These are phyloP conservation scores for Terebella lapidaria DNA, from an alignment of 2,888 invertebrate genomes.

Conservation along the genomic window DNA sequence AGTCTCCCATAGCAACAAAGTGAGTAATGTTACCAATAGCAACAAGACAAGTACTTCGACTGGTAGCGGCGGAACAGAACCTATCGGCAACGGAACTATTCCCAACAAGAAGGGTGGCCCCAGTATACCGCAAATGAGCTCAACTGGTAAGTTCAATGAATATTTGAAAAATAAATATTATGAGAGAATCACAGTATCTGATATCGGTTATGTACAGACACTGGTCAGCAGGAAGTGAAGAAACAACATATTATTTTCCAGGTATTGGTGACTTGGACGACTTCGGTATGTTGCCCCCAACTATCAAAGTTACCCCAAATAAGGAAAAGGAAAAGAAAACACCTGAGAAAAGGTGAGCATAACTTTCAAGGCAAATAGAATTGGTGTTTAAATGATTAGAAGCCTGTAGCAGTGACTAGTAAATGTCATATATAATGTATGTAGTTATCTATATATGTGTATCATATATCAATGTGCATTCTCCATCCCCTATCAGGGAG, in stretches of 20 bases:
- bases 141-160: not conserved
- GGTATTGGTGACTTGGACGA: slow-evolving; percentile 52
- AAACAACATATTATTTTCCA: too few species aligned
- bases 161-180: too few species aligned
- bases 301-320: slow-evolving; percentile 7
- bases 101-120: not conserved
- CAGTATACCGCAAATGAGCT: not conserved
- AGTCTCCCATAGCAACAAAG: not conserved
- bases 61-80: not conserved
- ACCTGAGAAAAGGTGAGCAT: not conserved
- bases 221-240: too few species aligned
- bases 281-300: slow-evolving; percentile 38
- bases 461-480: too few species aligned
- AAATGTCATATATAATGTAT: not conserved
- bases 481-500: not conserved
- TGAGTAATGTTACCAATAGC: not conserved
- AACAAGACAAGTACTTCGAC: not conserved
- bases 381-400: too few species aligned
- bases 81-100: not conserved
- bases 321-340: slow-evolving; percentile 3
- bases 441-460: too few species aligned
- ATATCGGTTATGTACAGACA: too few species aligned
- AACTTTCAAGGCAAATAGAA: too few species aligned
- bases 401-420: too few species aligned
- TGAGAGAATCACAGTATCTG: too few species aligned